Evolutionary conservation across 2,113 vertebrate genomes (phyloP), one percentile per base, ranked within the genome.

Genomic region (Bubalus kerabau): DNA sequence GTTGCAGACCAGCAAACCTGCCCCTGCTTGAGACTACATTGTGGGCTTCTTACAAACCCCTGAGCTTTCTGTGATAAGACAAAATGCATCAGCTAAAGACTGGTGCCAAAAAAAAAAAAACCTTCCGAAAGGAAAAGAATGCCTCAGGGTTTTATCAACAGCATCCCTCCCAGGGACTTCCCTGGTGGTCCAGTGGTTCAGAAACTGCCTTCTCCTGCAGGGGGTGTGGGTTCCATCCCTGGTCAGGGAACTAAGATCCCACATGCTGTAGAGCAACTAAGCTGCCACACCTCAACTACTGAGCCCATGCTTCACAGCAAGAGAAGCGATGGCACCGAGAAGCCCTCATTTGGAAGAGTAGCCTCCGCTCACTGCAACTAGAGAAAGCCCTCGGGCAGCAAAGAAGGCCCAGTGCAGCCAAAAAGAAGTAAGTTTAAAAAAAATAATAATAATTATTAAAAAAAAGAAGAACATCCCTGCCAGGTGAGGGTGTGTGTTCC

Each of bases 121-220:
- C 16, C 1, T 50, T 23, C 32, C 43, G 59, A 56, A 60, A 82
- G 40, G 40, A n/a, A 8, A 50, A 84, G 52, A 14, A 4, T 10
- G 21, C 13, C n/a, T 17, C 71, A 16, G 6, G 3, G 0, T 14
- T 4, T 6, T 2, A 2, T 24, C 46, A 0, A 7, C 1, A 3
- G 6, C 43, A 1, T 26, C 19, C 60, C 40, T 43, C 16, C 8
- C 1, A 30, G 10, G n/a, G 60, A 62, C 14, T 62, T 32, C 60
- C 13, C 28, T 32, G 6, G 6, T 62, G 60, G 60, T 15, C 30
- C 60, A 62, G 60, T 62, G 60, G 28, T 62, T 62, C 28, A 32
- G 14, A 62, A 62, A 14, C 28, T 62, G 60, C 60, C 60, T 62
- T 62, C 60, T 62, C 14, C 32, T 32, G 14, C 60, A 62, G 30